Percentiles rank a stretch among this genome's conserved stretches.
Evolutionary conservation across 2,888 invertebrate species (phyloP).

Genomic region (Drosophila gaucha): DNA sequence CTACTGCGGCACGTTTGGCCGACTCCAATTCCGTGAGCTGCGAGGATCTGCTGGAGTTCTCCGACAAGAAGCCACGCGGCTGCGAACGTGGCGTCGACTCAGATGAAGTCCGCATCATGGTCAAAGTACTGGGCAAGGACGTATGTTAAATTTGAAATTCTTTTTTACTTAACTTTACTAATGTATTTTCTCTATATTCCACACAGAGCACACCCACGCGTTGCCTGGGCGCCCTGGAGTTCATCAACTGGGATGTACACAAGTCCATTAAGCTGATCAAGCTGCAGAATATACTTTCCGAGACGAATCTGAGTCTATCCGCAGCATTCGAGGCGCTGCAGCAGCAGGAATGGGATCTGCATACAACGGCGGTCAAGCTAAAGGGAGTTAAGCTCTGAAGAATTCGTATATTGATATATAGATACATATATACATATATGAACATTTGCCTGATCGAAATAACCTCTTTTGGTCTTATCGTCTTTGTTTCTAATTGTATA

Average conservation of each 20-base stretch:
- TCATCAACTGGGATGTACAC: conserved; percentile 95
- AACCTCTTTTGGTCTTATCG: conserved; percentile 33
- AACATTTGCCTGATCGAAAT: conserved; percentile 48
- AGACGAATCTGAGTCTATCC: conserved; percentile 74
- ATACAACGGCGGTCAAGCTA: conserved; percentile 82
- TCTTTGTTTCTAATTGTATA: conserved; percentile 31
- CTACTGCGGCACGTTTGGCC: conserved; percentile 76
- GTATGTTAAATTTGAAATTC: conserved; percentile 84
- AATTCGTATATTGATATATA: not conserved
- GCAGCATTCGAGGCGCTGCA: conserved; percentile 82
- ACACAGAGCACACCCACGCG: conserved; percentile 89
- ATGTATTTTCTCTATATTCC: not conserved
- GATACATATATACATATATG: not conserved
- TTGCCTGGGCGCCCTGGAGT: conserved; percentile 92
- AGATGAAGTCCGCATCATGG: conserved; percentile 96
- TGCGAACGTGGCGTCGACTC: conserved; percentile 93
- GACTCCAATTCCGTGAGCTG: conserved; percentile 94
- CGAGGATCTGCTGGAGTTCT: conserved; percentile 95
- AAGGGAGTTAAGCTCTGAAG: conserved; percentile 68
- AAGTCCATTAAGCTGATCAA: conserved; percentile 91
- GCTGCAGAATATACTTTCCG: conserved; percentile 82
- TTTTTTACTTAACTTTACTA: not conserved
- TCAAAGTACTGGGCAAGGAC: conserved; percentile 92
- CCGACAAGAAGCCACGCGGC: conserved; percentile 92
- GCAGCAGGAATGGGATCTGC: conserved; percentile 84